Evolutionary conservation across 2,888 invertebrate genomes (phyloP).

Genomic region (Pollenia amentaria): DNA sequence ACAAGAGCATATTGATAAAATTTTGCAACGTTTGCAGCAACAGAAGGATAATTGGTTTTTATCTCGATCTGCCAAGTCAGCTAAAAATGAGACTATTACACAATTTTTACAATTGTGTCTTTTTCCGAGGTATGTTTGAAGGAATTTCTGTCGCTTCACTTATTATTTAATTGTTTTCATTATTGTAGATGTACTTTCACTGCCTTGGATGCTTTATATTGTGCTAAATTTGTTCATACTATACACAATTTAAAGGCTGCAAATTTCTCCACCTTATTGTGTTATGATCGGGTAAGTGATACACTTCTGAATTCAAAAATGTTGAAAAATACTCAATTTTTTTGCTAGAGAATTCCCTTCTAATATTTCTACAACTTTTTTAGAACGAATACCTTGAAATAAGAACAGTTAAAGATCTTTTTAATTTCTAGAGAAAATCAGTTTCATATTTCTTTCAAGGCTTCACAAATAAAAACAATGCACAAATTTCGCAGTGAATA

Average conservation of each 20-base stretch:
- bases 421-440: too few species aligned
- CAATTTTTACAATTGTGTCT: slow-evolving; percentile 98
- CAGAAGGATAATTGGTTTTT: slow-evolving; percentile 95
- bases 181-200: slow-evolving; percentile 93
- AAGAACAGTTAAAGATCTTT: too few species aligned
- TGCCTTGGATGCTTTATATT: slow-evolving; percentile 97
- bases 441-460: too few species aligned
- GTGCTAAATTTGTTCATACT: slow-evolving; percentile 98
- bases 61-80: slow-evolving; percentile 92
- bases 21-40: slow-evolving; percentile 89
- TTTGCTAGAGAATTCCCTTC: too few species aligned
- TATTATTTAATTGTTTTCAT: slow-evolving; percentile 14
- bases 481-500: too few species aligned
- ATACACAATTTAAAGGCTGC: slow-evolving; percentile 97
- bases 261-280: slow-evolving; percentile 98
- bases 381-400: too few species aligned
- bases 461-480: too few species aligned
- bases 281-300: slow-evolving; percentile 94
- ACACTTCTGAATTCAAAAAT: background rate
- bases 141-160: background rate
- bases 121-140: slow-evolving; percentile 89
- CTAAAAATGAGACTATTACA: slow-evolving; percentile 98
- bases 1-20: slow-evolving; percentile 96
- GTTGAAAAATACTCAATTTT: background rate
- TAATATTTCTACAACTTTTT: too few species aligned